These are phyloP conservation scores for Drosophila nr. perissopoda DNA, from an alignment of 2,888 invertebrate genomes.

Conservation along the genomic window DNA sequence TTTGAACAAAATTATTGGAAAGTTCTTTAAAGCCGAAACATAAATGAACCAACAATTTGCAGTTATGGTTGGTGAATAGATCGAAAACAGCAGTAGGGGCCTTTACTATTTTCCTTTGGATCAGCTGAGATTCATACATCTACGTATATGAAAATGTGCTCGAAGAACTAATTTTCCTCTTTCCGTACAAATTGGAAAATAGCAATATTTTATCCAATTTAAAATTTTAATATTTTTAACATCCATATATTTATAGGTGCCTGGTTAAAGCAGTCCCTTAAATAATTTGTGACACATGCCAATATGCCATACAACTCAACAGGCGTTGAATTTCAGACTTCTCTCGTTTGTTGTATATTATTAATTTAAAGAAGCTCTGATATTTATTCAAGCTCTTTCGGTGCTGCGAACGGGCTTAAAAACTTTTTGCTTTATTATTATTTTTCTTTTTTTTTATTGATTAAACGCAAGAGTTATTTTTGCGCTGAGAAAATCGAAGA, in stretches of 20 bases:
- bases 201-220: neutral
- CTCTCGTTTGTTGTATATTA: constrained; percentile 3
- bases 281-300: neutral
- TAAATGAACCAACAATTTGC: neutral
- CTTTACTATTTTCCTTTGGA: neutral
- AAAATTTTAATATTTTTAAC: neutral
- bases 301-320: neutral
- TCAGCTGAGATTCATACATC: neutral
- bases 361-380: constrained; percentile 19
- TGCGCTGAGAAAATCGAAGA: constrained; percentile 20
- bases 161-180: neutral
- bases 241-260: neutral
- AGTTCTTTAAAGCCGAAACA: neutral
- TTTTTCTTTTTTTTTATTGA: constrained; percentile 43
- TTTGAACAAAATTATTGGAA: neutral
- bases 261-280: neutral
- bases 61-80: neutral
- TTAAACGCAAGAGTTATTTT: constrained; percentile 53
- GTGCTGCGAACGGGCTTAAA: constrained; percentile 5
- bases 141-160: neutral
- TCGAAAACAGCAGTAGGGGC: too few species aligned
- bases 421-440: constrained; percentile 7
- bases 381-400: constrained; percentile 6
- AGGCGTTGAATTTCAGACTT: constrained; percentile 1
- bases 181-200: neutral